Evolutionary conservation across 2,888 invertebrate genomes (phyloP).

Genomic region (Temnothorax ravouxi): DNA sequence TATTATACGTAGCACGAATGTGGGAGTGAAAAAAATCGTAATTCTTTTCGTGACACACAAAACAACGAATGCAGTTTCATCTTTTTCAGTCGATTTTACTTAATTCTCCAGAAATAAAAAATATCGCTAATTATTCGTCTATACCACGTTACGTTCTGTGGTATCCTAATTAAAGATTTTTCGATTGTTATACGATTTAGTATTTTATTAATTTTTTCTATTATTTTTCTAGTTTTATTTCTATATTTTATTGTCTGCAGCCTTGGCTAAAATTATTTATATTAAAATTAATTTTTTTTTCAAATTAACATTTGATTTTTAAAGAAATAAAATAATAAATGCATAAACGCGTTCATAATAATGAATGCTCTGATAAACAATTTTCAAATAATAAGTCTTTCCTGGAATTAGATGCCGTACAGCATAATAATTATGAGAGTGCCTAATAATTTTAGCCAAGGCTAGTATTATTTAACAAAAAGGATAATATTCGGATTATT

Average conservation of each 20-base stretch:
- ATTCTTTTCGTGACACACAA: constrained; percentile 16
- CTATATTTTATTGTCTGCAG: no score
- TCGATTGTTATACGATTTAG: not conserved
- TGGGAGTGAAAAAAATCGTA: not conserved
- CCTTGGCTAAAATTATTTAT: no score
- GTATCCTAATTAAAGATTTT: not conserved
- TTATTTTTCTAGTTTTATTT: not conserved
- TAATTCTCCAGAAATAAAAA: not conserved
- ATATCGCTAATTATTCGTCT: not conserved
- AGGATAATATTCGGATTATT: not conserved
- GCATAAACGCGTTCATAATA: no score
- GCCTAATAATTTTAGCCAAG: no score
- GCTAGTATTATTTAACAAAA: not conserved
- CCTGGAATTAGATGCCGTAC: no score
- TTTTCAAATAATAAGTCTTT: no score
- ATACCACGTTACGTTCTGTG: not conserved
- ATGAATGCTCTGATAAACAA: no score
- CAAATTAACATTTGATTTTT: no score
- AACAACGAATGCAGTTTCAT: not conserved
- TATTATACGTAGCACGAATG: constrained; percentile 28
- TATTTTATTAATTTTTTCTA: not conserved
- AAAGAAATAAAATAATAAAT: no score
- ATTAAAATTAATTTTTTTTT: no score
- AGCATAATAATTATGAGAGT: no score
- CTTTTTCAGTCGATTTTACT: not conserved